Evolutionary conservation across 1,140 invertebrate genomes (phyloP), one percentile per base, ranked within the genome.

Genomic region (Drosophila tristis): DNA sequence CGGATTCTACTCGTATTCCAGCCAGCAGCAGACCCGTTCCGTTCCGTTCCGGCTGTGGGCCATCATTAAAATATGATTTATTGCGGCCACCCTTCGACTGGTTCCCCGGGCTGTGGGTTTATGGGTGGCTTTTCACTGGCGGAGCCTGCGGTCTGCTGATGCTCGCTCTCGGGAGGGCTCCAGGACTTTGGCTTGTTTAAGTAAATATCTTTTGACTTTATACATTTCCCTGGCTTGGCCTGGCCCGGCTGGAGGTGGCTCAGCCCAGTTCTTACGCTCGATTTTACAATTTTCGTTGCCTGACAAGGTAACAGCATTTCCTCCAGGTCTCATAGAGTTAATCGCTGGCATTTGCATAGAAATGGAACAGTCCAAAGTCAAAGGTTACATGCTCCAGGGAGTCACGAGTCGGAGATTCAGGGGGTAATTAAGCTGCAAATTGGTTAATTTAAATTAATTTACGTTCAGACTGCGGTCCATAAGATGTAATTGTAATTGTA

Each of bases 51-150:
- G 59, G 64, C 23, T 20, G 55, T 9, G n/a, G 61, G 54, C 67
- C 81, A 85, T 85, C 82, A 86, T 86, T 86, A 86, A 87, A 86
- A 86, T 82, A 86, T 86, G 82, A 86, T 86, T 86, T 86, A 86
- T 86, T 72, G 71, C 66, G 48, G 64, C 61, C 45, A 39, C 4
- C 49, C 42, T 61, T 48, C 70, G 51, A 13, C 57, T 62, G 42
- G 49, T 43, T 60, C 44, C 43, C 61, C 39, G 31, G 31, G 31
- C 31, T 31, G 45, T 45, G 25, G 35, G 45, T 35, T 44, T 54
- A 13, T 57, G 79, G 70, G 31, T 75, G 70, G 70, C 66, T 74
- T 68, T 62, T 67, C 42, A 42, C 58, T 48, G 65, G n/a, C 20
- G 39, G 35, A 48, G 67, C 16, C 51, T 70, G 53, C 53, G 60